Evolutionary conservation across 2,888 invertebrate species (phyloP).

Genomic region (Ganaspis brasiliensis): DNA sequence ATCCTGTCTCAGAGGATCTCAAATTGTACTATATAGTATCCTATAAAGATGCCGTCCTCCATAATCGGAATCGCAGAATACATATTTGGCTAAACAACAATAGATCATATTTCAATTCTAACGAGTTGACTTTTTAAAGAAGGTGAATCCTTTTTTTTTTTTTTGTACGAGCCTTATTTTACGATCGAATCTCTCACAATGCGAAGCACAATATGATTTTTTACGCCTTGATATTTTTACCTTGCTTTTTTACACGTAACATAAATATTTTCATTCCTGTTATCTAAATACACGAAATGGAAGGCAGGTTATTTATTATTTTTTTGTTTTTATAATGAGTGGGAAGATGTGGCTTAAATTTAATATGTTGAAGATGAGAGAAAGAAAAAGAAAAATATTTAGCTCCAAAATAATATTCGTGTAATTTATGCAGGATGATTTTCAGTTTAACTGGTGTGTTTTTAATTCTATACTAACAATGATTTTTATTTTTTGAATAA

Average conservation of each 20-base stretch:
- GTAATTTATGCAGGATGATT: too few species aligned
- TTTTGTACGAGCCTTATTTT: background rate
- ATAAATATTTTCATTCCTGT: background rate
- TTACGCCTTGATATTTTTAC: background rate
- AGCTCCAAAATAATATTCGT: too few species aligned
- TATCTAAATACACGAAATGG: background rate
- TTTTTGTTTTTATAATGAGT: background rate
- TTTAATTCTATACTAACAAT: too few species aligned
- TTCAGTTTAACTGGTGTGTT: too few species aligned
- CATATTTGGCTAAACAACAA: constrained; percentile 38
- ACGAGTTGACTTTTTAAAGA: constrained; percentile 27
- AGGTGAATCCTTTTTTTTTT: background rate
- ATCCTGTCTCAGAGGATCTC: constrained; percentile 57
- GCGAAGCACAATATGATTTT: background rate
- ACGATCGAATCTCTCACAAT: background rate
- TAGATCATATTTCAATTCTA: constrained; percentile 37
- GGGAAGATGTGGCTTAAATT: too few species aligned
- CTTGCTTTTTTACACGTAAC: background rate
- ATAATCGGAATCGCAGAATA: constrained; percentile 45
- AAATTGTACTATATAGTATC: constrained; percentile 60
- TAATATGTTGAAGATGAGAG: too few species aligned
- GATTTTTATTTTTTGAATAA: too few species aligned
- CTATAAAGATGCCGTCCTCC: constrained; percentile 48
- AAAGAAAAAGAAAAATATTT: too few species aligned
- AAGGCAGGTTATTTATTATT: background rate